phyloP scores from a whole-genome alignment of 2,888 invertebrate species.

The Cartodere bifasciata region DNA sequence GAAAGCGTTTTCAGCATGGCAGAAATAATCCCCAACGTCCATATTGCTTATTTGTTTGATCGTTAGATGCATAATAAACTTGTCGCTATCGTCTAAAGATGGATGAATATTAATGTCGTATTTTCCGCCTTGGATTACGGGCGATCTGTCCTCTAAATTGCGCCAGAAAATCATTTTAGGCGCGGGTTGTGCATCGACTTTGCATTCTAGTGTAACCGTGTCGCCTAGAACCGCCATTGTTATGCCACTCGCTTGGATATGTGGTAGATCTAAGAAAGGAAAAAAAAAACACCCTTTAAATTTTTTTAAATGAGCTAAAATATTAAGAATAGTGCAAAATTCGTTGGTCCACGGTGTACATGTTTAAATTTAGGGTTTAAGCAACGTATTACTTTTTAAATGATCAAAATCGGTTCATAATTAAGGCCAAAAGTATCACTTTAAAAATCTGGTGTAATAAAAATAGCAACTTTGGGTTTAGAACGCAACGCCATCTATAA shows the following conservation, averaged over 20 bases:
- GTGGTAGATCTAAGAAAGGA: too few relatives aligned
- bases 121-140: slow-evolving; percentile 66
- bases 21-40: slow-evolving; percentile 72
- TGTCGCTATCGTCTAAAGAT: slow-evolving; percentile 52
- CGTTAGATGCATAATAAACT: slow-evolving; percentile 60
- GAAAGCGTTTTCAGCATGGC: slow-evolving; percentile 74
- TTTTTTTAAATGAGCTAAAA: too few relatives aligned
- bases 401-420: too few relatives aligned
- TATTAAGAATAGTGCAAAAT: too few relatives aligned
- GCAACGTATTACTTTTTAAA: too few relatives aligned
- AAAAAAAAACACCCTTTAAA: too few relatives aligned
- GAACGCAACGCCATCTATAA: too few relatives aligned
- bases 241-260: slow-evolving; percentile 63
- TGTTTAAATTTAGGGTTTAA: too few relatives aligned
- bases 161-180: slow-evolving; percentile 75
- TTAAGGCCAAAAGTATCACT: too few relatives aligned
- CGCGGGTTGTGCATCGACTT: slow-evolving; percentile 65
- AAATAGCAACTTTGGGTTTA: too few relatives aligned
- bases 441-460: too few relatives aligned
- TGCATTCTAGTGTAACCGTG: slow-evolving; percentile 62
- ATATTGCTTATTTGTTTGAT: slow-evolving; percentile 57
- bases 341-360: too few relatives aligned
- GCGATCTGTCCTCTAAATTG: slow-evolving; percentile 58
- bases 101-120: slow-evolving; percentile 49
- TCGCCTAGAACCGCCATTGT: slow-evolving; percentile 67